Conservation (phyloP, 2,797 vertebrate genomes). For the Todus mexicanus region DNA sequence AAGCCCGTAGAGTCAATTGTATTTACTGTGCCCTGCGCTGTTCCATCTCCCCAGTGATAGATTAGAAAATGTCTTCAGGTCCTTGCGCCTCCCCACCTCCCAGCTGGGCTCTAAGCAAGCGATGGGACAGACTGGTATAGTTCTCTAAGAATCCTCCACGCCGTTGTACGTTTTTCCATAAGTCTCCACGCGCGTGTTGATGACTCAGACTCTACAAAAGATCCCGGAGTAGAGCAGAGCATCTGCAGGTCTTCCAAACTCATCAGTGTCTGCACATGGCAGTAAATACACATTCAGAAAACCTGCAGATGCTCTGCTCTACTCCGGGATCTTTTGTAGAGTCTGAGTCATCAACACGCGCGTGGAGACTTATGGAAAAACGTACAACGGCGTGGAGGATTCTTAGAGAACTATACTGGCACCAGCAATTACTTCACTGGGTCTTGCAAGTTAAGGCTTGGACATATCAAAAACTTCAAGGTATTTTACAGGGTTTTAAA, state of each 20-base stretch:
- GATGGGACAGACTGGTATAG: not conserved
- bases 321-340: not conserved
- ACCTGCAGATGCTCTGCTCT: not conserved
- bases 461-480: not conserved
- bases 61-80: not conserved
- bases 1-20: not conserved
- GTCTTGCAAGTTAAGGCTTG: not conserved
- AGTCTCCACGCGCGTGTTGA: not conserved
- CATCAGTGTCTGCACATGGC: not conserved
- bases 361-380: not conserved
- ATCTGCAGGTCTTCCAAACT: not conserved
- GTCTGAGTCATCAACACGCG: not conserved
- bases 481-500: slow-evolving; percentile 17
- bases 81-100: not conserved
- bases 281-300: not conserved
- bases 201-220: not conserved
- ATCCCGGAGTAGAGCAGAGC: not conserved
- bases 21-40: not conserved
- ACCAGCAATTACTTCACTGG: not conserved
- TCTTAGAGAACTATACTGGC: not conserved
- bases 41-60: not conserved
- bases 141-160: not conserved
- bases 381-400: not conserved
- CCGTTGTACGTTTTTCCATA: not conserved
- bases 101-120: not conserved